Base-by-base conservation (phyloP, 2,797 vertebrate species). In the Miichthys miiuy region DNA sequence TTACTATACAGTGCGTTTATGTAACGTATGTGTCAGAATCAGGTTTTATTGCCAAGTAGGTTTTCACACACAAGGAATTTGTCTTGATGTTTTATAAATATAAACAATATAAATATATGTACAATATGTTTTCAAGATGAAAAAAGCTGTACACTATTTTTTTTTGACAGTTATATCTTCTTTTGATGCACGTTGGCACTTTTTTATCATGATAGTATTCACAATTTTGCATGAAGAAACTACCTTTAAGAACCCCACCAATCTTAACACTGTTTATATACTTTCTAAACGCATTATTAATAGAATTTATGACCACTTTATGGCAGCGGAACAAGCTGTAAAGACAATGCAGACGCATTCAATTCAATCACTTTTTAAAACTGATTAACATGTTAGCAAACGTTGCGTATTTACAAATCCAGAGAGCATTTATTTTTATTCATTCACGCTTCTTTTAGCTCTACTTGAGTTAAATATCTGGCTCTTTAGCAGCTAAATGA, bases 311-410 rank as follows among this genome's bases (percentile, higher is more conserved):
- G 3, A 67, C 30, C 18, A 47, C 27, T 73, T 51, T 23, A 51
- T 58, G 48, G 44, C 71, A 68, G 52, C 5, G 25, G 51, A 76
- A 23, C 44, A 50, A 38, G 4, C 21, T 51, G 54, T 47, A 65
- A 77, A 34, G 13, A 50, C 20, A 30, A 21, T 1, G 4, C 10
- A 14, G 16, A 74, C 27, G 5, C 12, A 8, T 58, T 12, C 34
- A 18, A 27, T 27, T 4, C 4, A 42, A 64, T 56, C 42, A 21
- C 5, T 66, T 66, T 48, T 58, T 13, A 51, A 56, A 56, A 46
- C 16, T 55, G 50, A 30, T n/a, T 16, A 25, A 62, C 56, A 48
- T 61, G 48, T 46, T 23, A 34, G 64, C 38, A 44, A 75, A 75
- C 41, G 6, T 61, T 44, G n/a, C 44, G 48, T 38, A 25, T 66